phyloP scores from a whole-genome alignment of 2,888 invertebrate genomes.

The Papilio elwesi region DNA sequence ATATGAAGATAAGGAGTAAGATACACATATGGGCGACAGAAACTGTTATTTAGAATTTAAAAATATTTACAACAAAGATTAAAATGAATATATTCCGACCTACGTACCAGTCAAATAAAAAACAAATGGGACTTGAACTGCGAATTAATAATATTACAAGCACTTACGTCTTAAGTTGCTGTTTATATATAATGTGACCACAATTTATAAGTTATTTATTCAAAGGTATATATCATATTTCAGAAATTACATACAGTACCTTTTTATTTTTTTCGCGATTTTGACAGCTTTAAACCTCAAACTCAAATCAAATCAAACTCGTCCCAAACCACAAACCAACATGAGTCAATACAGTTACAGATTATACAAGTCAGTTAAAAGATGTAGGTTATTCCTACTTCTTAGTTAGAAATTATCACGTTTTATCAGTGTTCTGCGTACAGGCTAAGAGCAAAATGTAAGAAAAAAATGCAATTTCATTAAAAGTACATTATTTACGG shows the following conservation, averaged over 20 bases:
- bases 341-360: too few relatives aligned
- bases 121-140: background rate
- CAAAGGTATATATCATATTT: conserved; percentile 1
- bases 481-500: too few relatives aligned
- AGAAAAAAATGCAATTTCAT: too few relatives aligned
- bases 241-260: conserved; percentile 36
- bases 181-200: background rate
- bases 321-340: too few relatives aligned
- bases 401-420: too few relatives aligned
- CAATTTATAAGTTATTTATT: background rate
- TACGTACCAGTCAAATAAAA: background rate
- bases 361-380: too few relatives aligned
- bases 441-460: too few relatives aligned
- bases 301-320: background rate
- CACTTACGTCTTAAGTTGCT: background rate
- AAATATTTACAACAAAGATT: background rate
- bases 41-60: background rate
- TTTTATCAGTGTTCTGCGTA: too few relatives aligned
- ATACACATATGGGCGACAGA: background rate
- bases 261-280: conserved; percentile 33
- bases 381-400: background rate
- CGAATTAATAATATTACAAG: background rate
- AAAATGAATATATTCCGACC: background rate
- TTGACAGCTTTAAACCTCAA: conserved; percentile 22
- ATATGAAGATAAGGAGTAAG: too few relatives aligned